These are phyloP conservation scores for Colletes gigas DNA, from an alignment of 1,140 invertebrate genomes.

Conservation along the genomic window DNA sequence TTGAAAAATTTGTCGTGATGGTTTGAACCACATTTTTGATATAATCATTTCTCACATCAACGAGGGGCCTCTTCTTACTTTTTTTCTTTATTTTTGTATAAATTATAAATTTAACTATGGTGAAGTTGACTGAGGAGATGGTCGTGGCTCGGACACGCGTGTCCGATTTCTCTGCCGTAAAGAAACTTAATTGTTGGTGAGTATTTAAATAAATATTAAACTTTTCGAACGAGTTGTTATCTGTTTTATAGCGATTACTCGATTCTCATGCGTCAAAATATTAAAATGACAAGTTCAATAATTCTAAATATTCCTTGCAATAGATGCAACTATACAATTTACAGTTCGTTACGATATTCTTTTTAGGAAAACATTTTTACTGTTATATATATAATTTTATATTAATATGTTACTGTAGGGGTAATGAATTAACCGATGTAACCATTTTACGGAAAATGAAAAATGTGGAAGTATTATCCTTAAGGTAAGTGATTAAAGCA, in stretches of 20 bases:
- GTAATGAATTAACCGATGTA: slow-evolving; percentile 90
- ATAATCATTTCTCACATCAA: slow-evolving; percentile 19
- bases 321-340: background rate
- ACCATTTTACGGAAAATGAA: slow-evolving; percentile 88
- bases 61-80: background rate
- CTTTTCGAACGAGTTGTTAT: background rate
- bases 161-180: slow-evolving; percentile 90
- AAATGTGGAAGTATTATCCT: slow-evolving; percentile 89
- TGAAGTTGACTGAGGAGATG: slow-evolving; percentile 94
- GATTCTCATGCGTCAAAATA: background rate
- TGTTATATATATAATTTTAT: background rate
- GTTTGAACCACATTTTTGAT: background rate
- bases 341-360: background rate
- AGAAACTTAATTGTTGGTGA: slow-evolving; percentile 95
- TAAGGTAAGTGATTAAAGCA: slow-evolving; percentile 84
- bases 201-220: slow-evolving; percentile 67
- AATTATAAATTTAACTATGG: slow-evolving; percentile 81
- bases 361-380: background rate
- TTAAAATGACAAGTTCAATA: slow-evolving; percentile 22
- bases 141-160: slow-evolving; percentile 93
- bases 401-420: slow-evolving; percentile 83
- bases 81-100: slow-evolving; percentile 1
- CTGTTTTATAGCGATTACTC: background rate
- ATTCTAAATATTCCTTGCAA: background rate
- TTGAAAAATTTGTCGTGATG: slow-evolving; percentile 57